These are phyloP conservation scores for Drosophila persimilis DNA, from an alignment of 1,140 invertebrate genomes.

Conservation along the genomic window DNA sequence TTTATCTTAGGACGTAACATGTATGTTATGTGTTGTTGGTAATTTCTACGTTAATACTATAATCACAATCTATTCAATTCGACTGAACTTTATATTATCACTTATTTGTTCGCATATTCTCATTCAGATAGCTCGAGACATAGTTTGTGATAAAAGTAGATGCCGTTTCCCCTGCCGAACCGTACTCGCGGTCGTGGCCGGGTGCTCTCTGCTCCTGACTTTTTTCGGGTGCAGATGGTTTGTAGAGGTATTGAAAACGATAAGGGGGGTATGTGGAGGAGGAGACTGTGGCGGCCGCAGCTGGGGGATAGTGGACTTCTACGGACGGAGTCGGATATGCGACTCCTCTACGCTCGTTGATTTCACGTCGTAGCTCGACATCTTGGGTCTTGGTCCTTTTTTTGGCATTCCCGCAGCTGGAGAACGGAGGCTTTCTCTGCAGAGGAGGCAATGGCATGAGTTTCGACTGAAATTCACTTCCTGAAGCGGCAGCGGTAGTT, in stretches of 20 bases:
- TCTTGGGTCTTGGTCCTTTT: background rate
- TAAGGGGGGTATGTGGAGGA: too few relatives aligned
- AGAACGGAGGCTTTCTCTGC: too few relatives aligned
- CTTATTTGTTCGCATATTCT: slow-evolving; percentile 14
- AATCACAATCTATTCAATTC: slow-evolving; percentile 11
- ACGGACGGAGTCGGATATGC: too few relatives aligned
- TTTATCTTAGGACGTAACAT: too few relatives aligned
- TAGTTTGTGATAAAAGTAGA: slow-evolving; percentile 39
- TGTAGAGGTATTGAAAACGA: too few relatives aligned
- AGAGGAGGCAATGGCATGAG: slow-evolving; percentile 1
- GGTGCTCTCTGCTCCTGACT: too few relatives aligned
- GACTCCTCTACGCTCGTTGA: too few relatives aligned
- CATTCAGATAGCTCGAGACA: slow-evolving; percentile 35
- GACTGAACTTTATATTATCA: background rate
- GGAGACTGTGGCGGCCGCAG: too few relatives aligned
- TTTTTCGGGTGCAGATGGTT: too few relatives aligned
- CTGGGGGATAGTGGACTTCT: too few relatives aligned
- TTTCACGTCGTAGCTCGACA: too few relatives aligned
- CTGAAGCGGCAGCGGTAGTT: slow-evolving; percentile 3
- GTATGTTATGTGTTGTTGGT: too few relatives aligned
- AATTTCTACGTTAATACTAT: background rate
- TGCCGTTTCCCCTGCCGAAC: slow-evolving; percentile 15
- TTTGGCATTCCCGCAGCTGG: background rate
- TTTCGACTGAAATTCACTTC: slow-evolving; percentile 3
- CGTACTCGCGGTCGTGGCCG: background rate